Evolutionary conservation across 2,888 invertebrate genomes (phyloP).

Genomic region (Cantharis lateralis): DNA sequence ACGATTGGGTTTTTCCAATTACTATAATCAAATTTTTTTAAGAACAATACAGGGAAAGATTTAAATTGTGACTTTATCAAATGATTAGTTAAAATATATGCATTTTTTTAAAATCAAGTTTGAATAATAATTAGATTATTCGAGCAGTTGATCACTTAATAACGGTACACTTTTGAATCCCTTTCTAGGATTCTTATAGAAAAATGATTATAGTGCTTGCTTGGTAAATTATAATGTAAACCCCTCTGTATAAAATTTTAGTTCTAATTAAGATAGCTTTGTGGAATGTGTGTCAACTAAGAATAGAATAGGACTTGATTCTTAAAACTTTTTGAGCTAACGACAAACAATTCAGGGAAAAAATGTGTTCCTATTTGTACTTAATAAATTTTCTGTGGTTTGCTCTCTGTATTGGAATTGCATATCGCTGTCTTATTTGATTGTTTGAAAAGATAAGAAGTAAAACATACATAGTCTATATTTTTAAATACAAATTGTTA

Average conservation of each 20-base stretch:
- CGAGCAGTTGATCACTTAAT: neutral
- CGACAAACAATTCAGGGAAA: constrained; percentile 33
- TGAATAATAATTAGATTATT: neutral
- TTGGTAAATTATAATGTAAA: neutral
- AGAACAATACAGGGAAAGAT: neutral
- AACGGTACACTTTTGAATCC: neutral
- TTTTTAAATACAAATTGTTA: neutral
- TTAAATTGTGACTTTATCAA: neutral
- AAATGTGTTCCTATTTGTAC: constrained; percentile 41
- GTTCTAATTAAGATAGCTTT: neutral
- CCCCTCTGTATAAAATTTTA: neutral
- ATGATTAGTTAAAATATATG: neutral
- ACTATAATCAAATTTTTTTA: neutral
- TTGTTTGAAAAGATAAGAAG: neutral
- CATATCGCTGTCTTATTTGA: constrained; percentile 5
- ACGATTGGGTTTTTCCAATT: neutral
- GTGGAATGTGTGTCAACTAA: neutral
- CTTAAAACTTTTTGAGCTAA: constrained; percentile 26
- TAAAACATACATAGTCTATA: neutral
- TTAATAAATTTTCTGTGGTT: constrained; percentile 33
- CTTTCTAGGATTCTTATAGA: neutral
- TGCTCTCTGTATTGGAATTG: constrained; percentile 24
- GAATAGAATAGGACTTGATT: neutral
- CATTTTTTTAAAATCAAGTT: neutral
- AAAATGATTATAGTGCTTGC: neutral